Evolutionary conservation across 2,113 vertebrate genomes (phyloP).

Genomic region (Xiphias gladius): DNA sequence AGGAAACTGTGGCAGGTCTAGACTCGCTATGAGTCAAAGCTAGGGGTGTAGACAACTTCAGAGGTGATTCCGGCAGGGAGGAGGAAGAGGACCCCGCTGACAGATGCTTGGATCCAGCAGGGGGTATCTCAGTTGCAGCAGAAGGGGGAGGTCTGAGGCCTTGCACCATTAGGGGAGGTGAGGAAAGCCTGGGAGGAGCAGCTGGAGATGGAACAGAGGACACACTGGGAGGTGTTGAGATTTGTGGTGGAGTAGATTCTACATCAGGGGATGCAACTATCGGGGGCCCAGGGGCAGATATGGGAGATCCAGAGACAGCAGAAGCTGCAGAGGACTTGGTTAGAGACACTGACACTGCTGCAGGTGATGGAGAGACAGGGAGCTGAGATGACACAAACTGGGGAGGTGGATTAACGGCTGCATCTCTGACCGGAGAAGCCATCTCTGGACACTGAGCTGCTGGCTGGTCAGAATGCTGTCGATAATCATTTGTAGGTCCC

Average conservation of each 20-base stretch:
- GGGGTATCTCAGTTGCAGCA: conserved; percentile 42
- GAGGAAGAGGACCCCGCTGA: conserved; percentile 52
- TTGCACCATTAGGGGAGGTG: conserved; percentile 62
- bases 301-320: conserved; percentile 49
- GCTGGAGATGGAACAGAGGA: conserved; percentile 49
- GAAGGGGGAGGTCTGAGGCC: conserved; percentile 52
- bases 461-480: conserved; percentile 61
- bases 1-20: conserved; percentile 38
- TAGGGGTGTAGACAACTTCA: conserved; percentile 39
- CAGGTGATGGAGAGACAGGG: conserved; percentile 46
- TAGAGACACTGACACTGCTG: conserved; percentile 38
- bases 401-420: conserved; percentile 50
- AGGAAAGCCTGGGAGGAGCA: conserved; percentile 64
- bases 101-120: conserved; percentile 43
- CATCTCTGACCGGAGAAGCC: conserved; percentile 61
- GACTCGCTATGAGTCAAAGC: conserved; percentile 33
- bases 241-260: conserved; percentile 51
- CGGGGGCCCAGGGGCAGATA: conserved; percentile 43
- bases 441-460: conserved; percentile 62
- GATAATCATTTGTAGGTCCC: conserved; percentile 66
- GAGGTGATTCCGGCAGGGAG: conserved; percentile 48
- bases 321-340: conserved; percentile 45
- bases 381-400: conserved; percentile 55
- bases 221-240: conserved; percentile 48
- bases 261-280: conserved; percentile 30